These are phyloP conservation scores for Clarias laeviceps DNA, from an alignment of 2,797 vertebrate genomes.

Conservation along the genomic window DNA sequence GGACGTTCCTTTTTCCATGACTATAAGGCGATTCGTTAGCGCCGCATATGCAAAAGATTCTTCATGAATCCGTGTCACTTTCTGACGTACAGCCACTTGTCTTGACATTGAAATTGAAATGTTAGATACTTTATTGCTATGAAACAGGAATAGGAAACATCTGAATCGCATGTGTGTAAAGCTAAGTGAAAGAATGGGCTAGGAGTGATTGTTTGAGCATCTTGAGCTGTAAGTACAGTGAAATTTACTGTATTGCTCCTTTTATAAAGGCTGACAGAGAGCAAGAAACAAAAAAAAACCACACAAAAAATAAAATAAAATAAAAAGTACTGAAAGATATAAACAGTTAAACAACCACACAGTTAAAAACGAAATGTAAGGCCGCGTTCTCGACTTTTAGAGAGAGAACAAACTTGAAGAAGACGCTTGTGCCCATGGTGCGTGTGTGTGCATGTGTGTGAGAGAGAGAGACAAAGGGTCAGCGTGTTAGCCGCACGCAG, in stretches of 20 bases:
- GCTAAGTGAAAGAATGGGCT: neutral
- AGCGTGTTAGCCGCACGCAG: neutral
- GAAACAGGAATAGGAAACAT: neutral
- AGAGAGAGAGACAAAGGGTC: neutral
- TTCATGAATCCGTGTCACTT: neutral
- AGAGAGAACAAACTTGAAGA: neutral
- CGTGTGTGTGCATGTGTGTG: neutral
- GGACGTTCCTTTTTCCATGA: neutral
- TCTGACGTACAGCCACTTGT: neutral
- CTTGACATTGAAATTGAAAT: neutral
- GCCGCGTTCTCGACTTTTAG: neutral
- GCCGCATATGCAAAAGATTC: neutral
- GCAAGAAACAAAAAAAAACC: slow-evolving; percentile 27
- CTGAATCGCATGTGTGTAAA: neutral
- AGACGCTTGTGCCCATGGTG: too few species aligned
- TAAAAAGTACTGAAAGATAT: neutral
- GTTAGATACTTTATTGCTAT: too few species aligned
- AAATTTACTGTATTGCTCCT: neutral
- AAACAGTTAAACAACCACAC: neutral
- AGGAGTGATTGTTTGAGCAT: neutral
- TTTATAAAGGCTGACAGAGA: neutral
- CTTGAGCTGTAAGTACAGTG: neutral
- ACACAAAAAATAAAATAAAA: slow-evolving; percentile 4
- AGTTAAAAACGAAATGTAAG: neutral
- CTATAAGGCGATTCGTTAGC: neutral